phyloP scores from a whole-genome alignment of 1,140 invertebrate genomes.

The Pachypsylla venusta region DNA sequence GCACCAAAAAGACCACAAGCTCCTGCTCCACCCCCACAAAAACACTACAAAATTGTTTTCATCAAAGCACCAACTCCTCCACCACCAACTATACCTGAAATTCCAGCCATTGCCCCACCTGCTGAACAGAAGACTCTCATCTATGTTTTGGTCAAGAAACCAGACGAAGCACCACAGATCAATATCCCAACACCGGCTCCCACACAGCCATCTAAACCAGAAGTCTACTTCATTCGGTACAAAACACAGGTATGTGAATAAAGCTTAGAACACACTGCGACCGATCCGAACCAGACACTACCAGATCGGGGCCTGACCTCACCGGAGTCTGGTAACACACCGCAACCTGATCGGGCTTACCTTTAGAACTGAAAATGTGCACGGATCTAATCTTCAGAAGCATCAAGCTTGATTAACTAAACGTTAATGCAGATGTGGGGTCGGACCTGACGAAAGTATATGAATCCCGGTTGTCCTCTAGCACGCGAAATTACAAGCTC shows the following conservation, averaged over 20 bases:
- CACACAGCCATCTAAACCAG: conserved; percentile 66
- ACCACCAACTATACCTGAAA: conserved; percentile 54
- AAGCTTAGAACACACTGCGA: too few relatives aligned
- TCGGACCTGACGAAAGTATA: too few relatives aligned
- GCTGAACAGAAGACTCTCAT: conserved; percentile 77
- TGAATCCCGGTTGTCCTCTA: too few relatives aligned
- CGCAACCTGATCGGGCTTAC: not conserved
- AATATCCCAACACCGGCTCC: conserved; percentile 58
- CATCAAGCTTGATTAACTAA: too few relatives aligned
- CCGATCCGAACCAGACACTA: too few relatives aligned
- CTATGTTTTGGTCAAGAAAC: conserved; percentile 78
- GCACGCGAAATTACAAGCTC: too few relatives aligned
- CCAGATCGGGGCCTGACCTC: too few relatives aligned
- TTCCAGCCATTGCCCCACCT: conserved; percentile 53
- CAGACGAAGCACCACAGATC: conserved; percentile 61
- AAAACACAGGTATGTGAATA: conserved; percentile 50
- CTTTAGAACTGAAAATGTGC: not conserved
- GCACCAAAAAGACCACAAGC: conserved; percentile 31
- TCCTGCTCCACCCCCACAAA: conserved; percentile 50
- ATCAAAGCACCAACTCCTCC: conserved; percentile 71
- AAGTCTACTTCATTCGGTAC: conserved; percentile 77
- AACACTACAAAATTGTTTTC: conserved; percentile 80
- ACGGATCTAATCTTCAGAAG: too few relatives aligned
- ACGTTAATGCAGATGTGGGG: too few relatives aligned
- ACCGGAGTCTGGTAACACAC: too few relatives aligned